Base-by-base conservation (phyloP, 64 coral and sea anemone species). In the Orbicella faveolata region DNA sequence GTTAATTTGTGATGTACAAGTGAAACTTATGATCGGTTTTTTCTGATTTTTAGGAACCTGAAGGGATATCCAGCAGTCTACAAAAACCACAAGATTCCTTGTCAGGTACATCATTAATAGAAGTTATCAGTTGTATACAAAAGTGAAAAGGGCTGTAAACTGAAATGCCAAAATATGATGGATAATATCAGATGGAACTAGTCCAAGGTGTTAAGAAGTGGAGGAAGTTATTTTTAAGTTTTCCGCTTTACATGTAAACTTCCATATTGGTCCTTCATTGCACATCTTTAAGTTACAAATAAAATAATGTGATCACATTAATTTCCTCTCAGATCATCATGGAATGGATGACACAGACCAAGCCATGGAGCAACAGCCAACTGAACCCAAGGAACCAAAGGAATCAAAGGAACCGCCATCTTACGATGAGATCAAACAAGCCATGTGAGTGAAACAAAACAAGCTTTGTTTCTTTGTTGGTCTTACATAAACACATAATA, bases 331-430 rank as follows among this genome's bases (percentile, higher is more conserved):
- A 70, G 20, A 20, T 52, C 68, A 52, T 14, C 77, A 23, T 54
- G 82, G 1, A 48, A 19, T 73, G 9, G 36, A 85, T 37, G 64
- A 85, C 21, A 14, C 82, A 26, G 82, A 65, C 8, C 36, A 30
- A 72, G 36, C 63, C 3, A 37, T 15, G 2, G 65, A 85, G 39
- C 10, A 52, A 21, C 20, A n/a, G 14, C 6, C 44, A 34, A 52
- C 12, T n/a, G 65, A 85, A 25, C 39, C 63, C 1, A 39, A 44
- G 4, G 35, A 20, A 30, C 39, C 63, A 6, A 39, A 66, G 4
- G 35, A 20, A 30, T 85, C 82, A 72, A 85, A 85, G 63, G 82
- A 85, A 8, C 82, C 65, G 14, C 82, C 82, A 36, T 85, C 82
- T 19, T 70, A 72, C 15, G 64, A 72, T 10, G 82, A 85, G 39